Percentiles rank a stretch among this genome's conserved stretches.
These are phyloP conservation scores for Melieria picta DNA, from an alignment of 2,888 invertebrate species.

Conservation along the genomic window DNA sequence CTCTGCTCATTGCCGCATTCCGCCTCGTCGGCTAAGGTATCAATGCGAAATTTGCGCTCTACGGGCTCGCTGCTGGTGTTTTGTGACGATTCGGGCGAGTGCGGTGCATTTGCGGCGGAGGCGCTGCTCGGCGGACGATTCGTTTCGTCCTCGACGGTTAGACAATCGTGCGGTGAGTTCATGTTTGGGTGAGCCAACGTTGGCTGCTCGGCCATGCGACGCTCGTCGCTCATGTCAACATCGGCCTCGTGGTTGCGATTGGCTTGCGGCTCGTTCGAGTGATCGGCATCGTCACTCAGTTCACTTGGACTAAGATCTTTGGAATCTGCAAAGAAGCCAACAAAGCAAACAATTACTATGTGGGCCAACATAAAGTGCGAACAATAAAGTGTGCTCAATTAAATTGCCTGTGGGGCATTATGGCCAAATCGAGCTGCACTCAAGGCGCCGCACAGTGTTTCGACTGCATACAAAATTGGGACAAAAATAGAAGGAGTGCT, in stretches of 20 bases:
- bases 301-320: constrained; percentile 62
- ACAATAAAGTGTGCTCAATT: too few species aligned
- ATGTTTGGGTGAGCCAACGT: constrained; percentile 39
- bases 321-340: constrained; percentile 56
- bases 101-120: not conserved
- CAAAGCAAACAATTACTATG: constrained; percentile 11
- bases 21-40: constrained; percentile 29
- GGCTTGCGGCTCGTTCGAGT: constrained; percentile 38
- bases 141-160: constrained; percentile 32
- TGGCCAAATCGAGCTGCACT: too few species aligned
- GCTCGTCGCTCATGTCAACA: constrained; percentile 46
- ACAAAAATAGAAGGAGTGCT: too few species aligned
- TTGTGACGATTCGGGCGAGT: constrained; percentile 10
- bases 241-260: constrained; percentile 44
- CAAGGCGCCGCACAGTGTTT: too few species aligned
- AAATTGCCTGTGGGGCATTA: not conserved
- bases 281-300: constrained; percentile 52
- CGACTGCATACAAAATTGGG: too few species aligned
- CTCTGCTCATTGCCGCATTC: constrained; percentile 23
- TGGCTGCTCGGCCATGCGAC: constrained; percentile 34
- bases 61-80: constrained; percentile 1
- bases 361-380: too few species aligned
- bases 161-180: constrained; percentile 20
- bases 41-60: constrained; percentile 8
- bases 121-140: constrained; percentile 11